Conservation (phyloP, 1,140 invertebrate species). For the Trigoniulus corallinus region DNA sequence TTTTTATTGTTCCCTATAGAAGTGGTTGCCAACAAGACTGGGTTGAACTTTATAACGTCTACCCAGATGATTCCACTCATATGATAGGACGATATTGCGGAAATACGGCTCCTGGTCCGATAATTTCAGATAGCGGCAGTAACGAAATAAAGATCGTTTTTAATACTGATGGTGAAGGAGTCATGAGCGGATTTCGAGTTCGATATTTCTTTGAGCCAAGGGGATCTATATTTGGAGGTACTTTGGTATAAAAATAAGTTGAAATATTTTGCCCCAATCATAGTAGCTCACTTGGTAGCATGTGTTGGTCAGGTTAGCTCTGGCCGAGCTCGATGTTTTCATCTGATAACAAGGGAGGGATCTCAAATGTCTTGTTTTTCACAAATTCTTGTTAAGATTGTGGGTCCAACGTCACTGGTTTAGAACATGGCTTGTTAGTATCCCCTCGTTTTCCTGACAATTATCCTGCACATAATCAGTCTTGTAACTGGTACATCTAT, state of each 20-base stretch:
- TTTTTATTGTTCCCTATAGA: slow-evolving; percentile 12
- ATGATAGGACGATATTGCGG: slow-evolving; percentile 74
- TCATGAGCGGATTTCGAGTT: slow-evolving; percentile 79
- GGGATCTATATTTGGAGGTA: slow-evolving; percentile 66
- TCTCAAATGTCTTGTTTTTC: background rate
- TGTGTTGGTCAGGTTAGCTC: too few relatives aligned
- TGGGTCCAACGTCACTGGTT: slow-evolving; percentile 70
- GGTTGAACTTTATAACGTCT: slow-evolving; percentile 75
- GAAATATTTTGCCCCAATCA: too few relatives aligned
- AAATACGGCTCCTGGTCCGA: slow-evolving; percentile 64
- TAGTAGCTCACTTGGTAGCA: too few relatives aligned
- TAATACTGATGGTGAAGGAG: slow-evolving; percentile 61
- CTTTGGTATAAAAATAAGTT: slow-evolving; percentile 4
- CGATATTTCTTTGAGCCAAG: slow-evolving; percentile 71
- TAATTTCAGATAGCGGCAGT: slow-evolving; percentile 71
- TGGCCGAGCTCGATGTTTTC: too few relatives aligned
- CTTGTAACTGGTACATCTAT: slow-evolving; percentile 80
- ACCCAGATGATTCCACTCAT: slow-evolving; percentile 55
- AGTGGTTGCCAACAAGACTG: slow-evolving; percentile 67
- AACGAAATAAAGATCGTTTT: slow-evolving; percentile 63
- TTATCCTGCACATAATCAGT: slow-evolving; percentile 54
- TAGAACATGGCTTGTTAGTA: slow-evolving; percentile 65
- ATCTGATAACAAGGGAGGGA: too few relatives aligned
- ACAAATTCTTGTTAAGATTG: slow-evolving; percentile 41
- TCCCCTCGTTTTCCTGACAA: slow-evolving; percentile 72